Evolutionary conservation across 2,888 invertebrate species (phyloP), one percentile per base, ranked within the genome.

Genomic region (Thelaira solivaga): DNA sequence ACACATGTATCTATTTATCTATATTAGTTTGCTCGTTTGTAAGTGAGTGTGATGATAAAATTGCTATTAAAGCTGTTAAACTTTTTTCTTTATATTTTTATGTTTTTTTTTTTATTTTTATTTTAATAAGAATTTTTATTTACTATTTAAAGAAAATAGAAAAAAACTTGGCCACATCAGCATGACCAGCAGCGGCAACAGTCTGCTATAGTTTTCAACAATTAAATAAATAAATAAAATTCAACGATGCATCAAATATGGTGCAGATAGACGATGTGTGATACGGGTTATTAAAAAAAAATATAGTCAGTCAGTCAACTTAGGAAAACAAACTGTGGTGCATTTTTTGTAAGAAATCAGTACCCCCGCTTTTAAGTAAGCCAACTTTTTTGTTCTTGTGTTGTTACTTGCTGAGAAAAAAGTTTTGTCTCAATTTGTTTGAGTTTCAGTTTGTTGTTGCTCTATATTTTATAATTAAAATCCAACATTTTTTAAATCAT

Each of bases 231-330:
- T 43, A 71, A 71, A 34, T 71, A 51, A 10, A 73, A 73, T 43
- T 68, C 67, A 73, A 59, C 77, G 73, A 77, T 73, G 73, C 77
- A 73, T 73, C 68, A 68, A 77, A 77, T 69, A 34, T 71, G 47
- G 41, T 43, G 43, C 26, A 59, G 49, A 55, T 69, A 51, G 61
- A 51, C 57, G 31, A 77, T 73, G 73, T 68, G 72, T 57, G 76
- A 76, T 76, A 61, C 16, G 61, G 7, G 4, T 39, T 41, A 29
- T 41, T 29, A 41, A 29, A 49, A 49, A 65, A 34, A 29, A 13
- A 45, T 16, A 31, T n/a, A 31, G 31, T 43, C 20, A 39, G 39
- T 6, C 39, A 13, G 20, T 22, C 20, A 5, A 20, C 11, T 26
- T 13, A 4, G 31, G 13, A 22, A 22, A 13, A 62, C 18, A 20